Evolutionary conservation across 1,140 invertebrate species (phyloP).

Genomic region (Megalonaias nervosa): DNA sequence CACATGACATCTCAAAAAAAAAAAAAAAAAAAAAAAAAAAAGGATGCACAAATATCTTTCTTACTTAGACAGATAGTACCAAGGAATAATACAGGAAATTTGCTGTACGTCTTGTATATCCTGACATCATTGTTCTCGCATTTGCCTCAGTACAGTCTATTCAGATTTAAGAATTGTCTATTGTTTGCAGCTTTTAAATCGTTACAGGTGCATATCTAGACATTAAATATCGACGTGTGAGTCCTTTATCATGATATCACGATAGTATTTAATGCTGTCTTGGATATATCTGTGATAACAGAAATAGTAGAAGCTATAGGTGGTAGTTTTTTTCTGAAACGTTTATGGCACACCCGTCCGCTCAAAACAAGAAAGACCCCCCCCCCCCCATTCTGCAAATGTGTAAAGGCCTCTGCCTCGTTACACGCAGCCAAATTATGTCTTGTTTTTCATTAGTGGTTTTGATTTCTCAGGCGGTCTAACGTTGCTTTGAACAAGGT

Average conservation of each 20-base stretch:
- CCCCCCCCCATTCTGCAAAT: too few species aligned
- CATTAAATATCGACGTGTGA: conserved; percentile 6
- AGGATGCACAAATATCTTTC: neutral
- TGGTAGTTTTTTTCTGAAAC: neutral
- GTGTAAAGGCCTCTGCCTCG: too few species aligned
- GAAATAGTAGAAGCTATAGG: neutral
- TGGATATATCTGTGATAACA: neutral
- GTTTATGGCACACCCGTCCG: conserved; percentile 2
- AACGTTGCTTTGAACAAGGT: too few species aligned
- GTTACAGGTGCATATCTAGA: conserved; percentile 1
- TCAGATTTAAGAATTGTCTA: neutral
- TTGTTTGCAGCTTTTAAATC: conserved; percentile 19
- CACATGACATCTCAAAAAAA: neutral
- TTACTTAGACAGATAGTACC: neutral
- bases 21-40: neutral
- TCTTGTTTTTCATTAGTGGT: too few species aligned
- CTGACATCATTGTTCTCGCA: conserved; percentile 18
- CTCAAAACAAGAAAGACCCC: neutral
- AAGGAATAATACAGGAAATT: neutral
- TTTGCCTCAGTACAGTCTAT: neutral
- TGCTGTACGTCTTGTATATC: conserved; percentile 9
- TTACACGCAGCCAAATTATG: too few species aligned
- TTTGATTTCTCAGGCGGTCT: too few species aligned
- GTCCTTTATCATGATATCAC: neutral
- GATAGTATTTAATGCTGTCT: neutral